phyloP scores from a whole-genome alignment of 2,113 vertebrate species.

The Laticauda laticaudata region DNA sequence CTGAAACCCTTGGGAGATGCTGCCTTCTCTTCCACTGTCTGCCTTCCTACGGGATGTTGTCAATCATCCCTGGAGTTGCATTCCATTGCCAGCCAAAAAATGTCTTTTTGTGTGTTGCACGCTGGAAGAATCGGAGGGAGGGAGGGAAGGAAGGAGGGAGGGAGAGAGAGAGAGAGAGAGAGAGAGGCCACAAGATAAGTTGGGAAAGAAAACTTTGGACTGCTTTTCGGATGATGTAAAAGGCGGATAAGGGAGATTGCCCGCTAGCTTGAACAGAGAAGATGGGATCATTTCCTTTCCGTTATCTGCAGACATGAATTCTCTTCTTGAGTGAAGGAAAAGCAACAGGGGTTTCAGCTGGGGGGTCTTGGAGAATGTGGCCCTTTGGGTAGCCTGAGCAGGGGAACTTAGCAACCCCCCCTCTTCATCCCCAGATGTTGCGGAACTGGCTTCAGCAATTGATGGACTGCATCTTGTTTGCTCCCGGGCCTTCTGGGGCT shows the following conservation, averaged over 20 bases:
- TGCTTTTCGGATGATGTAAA: not conserved
- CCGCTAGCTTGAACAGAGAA: not conserved
- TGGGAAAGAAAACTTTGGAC: not conserved
- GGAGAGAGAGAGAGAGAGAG: fast-evolving
- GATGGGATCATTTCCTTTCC: not conserved
- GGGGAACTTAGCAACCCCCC: not conserved
- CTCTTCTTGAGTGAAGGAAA: not conserved
- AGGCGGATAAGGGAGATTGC: not conserved
- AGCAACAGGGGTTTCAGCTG: not conserved
- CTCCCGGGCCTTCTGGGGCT: not conserved
- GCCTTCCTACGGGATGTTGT: not conserved
- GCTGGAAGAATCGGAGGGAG: not conserved
- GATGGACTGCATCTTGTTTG: not conserved
- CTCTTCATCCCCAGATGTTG: not conserved
- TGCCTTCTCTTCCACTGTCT: not conserved
- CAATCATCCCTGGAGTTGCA: not conserved
- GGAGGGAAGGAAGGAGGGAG: not conserved
- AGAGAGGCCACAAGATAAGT: fast-evolving
- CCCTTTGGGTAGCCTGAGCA: not conserved
- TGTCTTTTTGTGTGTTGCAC: not conserved
- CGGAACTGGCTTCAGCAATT: not conserved
- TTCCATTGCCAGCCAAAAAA: not conserved
- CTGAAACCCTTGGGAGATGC: not conserved
- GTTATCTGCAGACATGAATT: not conserved
- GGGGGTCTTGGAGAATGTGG: not conserved